These are phyloP conservation scores for Cataglyphis altisquamis DNA, from an alignment of 2,888 invertebrate species.

Conservation along the genomic window DNA sequence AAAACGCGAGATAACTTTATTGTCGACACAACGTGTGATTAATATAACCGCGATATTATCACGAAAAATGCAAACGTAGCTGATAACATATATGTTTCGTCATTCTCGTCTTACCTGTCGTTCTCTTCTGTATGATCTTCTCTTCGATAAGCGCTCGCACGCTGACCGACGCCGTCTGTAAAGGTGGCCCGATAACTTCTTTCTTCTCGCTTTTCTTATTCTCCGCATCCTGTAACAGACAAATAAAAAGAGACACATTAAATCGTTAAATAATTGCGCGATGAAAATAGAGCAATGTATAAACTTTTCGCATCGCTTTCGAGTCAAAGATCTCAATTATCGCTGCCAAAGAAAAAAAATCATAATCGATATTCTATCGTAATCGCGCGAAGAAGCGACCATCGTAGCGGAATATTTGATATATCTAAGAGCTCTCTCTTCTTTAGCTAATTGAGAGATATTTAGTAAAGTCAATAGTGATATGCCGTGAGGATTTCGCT, in stretches of 20 bases:
- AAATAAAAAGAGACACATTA: constrained; percentile 24
- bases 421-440: neutral
- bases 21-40: neutral
- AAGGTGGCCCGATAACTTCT: constrained; percentile 93
- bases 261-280: neutral
- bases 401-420: neutral
- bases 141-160: constrained; percentile 96
- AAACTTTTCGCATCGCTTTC: neutral
- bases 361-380: neutral
- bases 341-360: neutral
- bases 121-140: constrained; percentile 96
- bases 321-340: neutral
- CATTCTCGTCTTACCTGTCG: constrained; percentile 86
- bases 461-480: neutral
- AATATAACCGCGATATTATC: neutral
- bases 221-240: constrained; percentile 91
- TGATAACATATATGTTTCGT: neutral
- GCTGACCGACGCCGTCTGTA: constrained; percentile 97
- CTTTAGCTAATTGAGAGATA: neutral
- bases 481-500: neutral
- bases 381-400: neutral
- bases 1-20: neutral
- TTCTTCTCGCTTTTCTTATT: constrained; percentile 95
- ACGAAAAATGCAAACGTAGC: neutral
- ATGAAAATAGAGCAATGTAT: neutral